phyloP scores from a whole-genome alignment of 2,888 invertebrate species.

The Eurois occulta region DNA sequence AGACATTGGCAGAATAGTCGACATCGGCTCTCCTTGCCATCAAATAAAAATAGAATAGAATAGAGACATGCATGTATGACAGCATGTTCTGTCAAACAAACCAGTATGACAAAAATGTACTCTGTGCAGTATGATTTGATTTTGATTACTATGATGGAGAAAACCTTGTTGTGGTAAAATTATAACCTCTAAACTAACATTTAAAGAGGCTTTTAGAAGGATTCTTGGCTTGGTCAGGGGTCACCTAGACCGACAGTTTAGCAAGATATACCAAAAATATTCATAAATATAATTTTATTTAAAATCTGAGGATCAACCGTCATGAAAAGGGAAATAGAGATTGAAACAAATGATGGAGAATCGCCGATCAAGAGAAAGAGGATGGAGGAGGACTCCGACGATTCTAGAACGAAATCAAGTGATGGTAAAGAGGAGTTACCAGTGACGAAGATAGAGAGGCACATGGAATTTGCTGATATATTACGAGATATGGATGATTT shows the following conservation, averaged over 20 bases:
- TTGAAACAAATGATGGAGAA: not conserved
- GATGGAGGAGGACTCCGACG: not conserved
- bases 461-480: conserved; percentile 35
- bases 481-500: conserved; percentile 70
- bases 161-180: not conserved
- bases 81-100: too few species aligned
- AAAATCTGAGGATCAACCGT: conserved; percentile 3
- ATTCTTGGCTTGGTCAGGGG: not conserved
- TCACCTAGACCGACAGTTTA: not conserved
- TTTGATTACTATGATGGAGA: too few species aligned
- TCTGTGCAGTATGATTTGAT: too few species aligned
- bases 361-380: conserved; percentile 10
- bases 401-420: conserved; percentile 1
- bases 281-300: not conserved
- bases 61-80: too few species aligned
- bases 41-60: too few species aligned
- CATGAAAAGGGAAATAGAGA: conserved; percentile 8
- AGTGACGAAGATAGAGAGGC: conserved; percentile 8
- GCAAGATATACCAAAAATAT: not conserved
- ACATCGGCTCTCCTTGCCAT: too few species aligned
- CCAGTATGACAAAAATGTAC: too few species aligned
- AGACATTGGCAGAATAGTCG: too few species aligned
- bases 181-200: conserved; percentile 1
- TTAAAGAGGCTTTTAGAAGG: not conserved
- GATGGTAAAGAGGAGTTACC: conserved; percentile 5